Percentiles rank a stretch among this genome's conserved stretches.
phyloP scores from a whole-genome alignment of 2,888 invertebrate species.

The Anorthoa munda region DNA sequence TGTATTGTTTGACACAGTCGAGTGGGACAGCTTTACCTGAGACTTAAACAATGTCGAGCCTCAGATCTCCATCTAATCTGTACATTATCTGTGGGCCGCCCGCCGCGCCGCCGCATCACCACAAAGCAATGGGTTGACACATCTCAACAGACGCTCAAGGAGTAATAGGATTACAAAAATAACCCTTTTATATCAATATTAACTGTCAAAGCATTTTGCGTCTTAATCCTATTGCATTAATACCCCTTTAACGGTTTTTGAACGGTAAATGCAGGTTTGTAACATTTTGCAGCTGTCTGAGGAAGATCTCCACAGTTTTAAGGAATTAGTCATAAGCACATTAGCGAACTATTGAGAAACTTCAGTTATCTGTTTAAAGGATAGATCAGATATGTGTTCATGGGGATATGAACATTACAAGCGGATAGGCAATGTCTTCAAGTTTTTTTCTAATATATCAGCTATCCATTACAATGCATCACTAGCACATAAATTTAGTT shows the following conservation, averaged over 20 bases:
- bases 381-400: constrained; percentile 34
- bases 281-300: constrained; percentile 78
- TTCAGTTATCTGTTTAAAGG: constrained; percentile 60
- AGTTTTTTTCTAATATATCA: background rate
- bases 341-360: constrained; percentile 74
- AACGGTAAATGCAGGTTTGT: constrained; percentile 72
- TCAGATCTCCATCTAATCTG: constrained; percentile 89
- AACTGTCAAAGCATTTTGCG: constrained; percentile 74
- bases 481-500: too few relatives aligned
- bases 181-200: constrained; percentile 75
- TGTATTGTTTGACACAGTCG: constrained; percentile 86
- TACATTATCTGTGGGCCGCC: constrained; percentile 86
- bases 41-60: constrained; percentile 86
- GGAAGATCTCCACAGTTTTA: constrained; percentile 79
- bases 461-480: background rate
- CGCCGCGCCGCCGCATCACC: constrained; percentile 85
- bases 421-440: background rate
- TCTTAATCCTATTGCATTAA: constrained; percentile 70
- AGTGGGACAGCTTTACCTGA: constrained; percentile 79
- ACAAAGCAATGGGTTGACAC: constrained; percentile 91
- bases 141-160: constrained; percentile 85
- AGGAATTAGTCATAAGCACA: constrained; percentile 85
- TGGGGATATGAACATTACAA: constrained; percentile 4
- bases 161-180: constrained; percentile 88
- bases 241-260: constrained; percentile 52